phyloP scores from a whole-genome alignment of 2,888 invertebrate species.

The Tinea trinotella region DNA sequence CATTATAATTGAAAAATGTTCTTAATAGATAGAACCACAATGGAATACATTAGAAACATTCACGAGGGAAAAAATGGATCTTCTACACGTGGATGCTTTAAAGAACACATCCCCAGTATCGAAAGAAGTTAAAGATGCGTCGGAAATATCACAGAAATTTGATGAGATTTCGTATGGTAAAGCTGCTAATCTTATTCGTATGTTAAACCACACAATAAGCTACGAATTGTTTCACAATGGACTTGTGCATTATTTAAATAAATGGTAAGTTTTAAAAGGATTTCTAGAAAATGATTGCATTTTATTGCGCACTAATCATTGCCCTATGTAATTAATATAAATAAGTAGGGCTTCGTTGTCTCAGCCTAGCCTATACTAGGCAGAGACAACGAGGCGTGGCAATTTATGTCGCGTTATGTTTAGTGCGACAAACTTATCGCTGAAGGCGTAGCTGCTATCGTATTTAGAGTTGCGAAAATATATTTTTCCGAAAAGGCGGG shows the following conservation, averaged over 20 bases:
- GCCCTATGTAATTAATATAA: too few relatives aligned
- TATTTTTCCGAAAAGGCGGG: too few relatives aligned
- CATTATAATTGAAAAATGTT: too few relatives aligned
- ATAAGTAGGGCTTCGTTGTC: too few relatives aligned
- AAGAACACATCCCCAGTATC: slow-evolving; percentile 72
- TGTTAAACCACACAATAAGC: slow-evolving; percentile 72
- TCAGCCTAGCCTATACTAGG: too few relatives aligned
- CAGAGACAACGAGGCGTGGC: too few relatives aligned
- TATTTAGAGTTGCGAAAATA: too few relatives aligned
- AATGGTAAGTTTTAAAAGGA: slow-evolving; percentile 67
- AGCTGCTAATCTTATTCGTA: slow-evolving; percentile 71
- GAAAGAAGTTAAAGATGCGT: slow-evolving; percentile 57
- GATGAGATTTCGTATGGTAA: slow-evolving; percentile 72
- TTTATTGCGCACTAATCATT: too few relatives aligned
- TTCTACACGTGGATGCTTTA: slow-evolving; percentile 66
- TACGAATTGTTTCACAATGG: slow-evolving; percentile 66
- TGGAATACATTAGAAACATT: slow-evolving; percentile 72
- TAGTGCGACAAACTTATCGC: too few relatives aligned
- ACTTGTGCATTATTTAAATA: slow-evolving; percentile 63
- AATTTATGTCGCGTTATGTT: too few relatives aligned
- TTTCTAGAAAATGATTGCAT: too few relatives aligned
- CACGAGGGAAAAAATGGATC: slow-evolving; percentile 67
- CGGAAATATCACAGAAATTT: slow-evolving; percentile 74
- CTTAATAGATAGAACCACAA: slow-evolving; percentile 64
- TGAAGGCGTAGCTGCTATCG: too few relatives aligned